Base-by-base conservation (phyloP, 2,797 vertebrate genomes). In the Chanos chanos region DNA sequence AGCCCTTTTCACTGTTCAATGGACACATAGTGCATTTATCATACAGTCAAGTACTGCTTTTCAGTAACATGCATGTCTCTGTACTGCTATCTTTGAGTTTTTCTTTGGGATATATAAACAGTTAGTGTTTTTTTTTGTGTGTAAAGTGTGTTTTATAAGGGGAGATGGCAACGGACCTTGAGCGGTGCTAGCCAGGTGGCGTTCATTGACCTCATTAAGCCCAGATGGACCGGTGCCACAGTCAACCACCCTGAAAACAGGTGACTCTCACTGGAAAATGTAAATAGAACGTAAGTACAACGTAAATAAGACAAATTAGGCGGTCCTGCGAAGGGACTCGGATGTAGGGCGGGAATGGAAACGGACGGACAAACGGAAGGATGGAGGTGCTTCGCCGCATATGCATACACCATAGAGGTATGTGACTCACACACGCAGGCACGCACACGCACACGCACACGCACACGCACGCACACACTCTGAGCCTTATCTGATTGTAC, bases 401-500 rank as follows among this genome's bases (percentile, higher is more conserved):
- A 55, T 63, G n/a, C n/a, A n/a, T 78, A 68, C 78, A 76, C 68
- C 72, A 70, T 64, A 76, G 77, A 66, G 52, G 27, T 33, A 60
- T 43, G 51, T 67, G 64, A 27, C 31, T 10, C 43, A 19, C 53
- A 16, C 25, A 48, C 36, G 13, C 63, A 34, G 53, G 39, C 43
- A 67, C 55, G 47, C 60, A 61, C 43, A 27, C 56, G 22, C 22
- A 33, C 18, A 28, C 40, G 43, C 68, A 2, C 61, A 64, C 67
- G 60, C 59, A 66, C 70, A 78, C 64, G 77, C 79, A 70, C 76
- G 77, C 72, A 71, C 76, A 69, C 51, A 82, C 67, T n/a, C n/a
- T n/a, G n/a, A 40, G 60, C 65, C 75, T 81, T 84, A 89, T 88
- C 83, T 81, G 85, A 87, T 83, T 82, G 77, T 85, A 70, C 79